Evolutionary conservation across 2,797 vertebrate genomes (phyloP), one percentile per base, ranked within the genome.

Genomic region (Acanthurus leucopareius): DNA sequence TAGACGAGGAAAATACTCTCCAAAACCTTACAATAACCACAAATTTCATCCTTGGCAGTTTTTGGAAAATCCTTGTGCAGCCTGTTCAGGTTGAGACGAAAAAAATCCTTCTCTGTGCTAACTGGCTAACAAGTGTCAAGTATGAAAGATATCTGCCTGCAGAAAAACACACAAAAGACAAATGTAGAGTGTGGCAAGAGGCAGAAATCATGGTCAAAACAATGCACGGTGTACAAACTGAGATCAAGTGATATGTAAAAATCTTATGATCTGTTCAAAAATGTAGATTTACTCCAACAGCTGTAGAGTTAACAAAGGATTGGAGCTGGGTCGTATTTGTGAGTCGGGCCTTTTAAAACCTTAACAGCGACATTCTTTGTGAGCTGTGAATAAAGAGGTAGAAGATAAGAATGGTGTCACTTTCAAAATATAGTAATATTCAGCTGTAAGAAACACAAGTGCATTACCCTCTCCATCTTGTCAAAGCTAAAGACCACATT

Each of bases 401-500:
- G n/a, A 52, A 78, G 82, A 88, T 75, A 81, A 78, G 63, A 80
- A 80, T 52, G 48, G 45, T 72, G 80, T 82, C 47, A 57, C 48
- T 77, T 80, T 83, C 14, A 77, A 64, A 59, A 73, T 25, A 57
- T 52, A 77, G 52, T 69, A 35, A 83, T 83, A 75, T 80, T 84
- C 67, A 63, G 75, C 78, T 72, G 60, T 17, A 73, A 35, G 49
- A 85, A 87, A 89, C 58, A 80, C 47, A 73, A 85, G 83, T 60
- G 54, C 77, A 77, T 86, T 73, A 80, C 71, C 79, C 83, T 84
- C 84, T 91, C 72, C 66, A 81, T 91, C 86, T 88, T 89, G 90
- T 89, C 88, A 88, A 83, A 84, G 86, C 80, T 85, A 86, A 90
- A 82, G 71, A 91, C 75, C 74, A 85, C 72, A 80, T 87, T 84